Base-by-base conservation (phyloP, 2,113 vertebrate genomes). In the Lophotis ruficrista region DNA sequence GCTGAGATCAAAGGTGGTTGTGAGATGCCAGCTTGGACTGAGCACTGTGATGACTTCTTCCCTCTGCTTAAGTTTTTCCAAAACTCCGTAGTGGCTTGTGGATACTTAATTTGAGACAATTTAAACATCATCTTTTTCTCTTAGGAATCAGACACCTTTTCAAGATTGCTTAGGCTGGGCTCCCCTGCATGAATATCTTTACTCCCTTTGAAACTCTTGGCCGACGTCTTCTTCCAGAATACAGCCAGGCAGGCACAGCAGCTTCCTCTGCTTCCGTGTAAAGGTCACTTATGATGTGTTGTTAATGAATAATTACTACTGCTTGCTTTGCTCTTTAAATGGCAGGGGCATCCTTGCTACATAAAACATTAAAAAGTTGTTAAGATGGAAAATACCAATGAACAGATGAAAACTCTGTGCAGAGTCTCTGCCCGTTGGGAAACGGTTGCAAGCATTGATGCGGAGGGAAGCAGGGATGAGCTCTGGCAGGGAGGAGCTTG, bases 221-320 rank as follows among this genome's bases (percentile, higher is more conserved):
- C 66, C 68, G 27, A 13, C 12, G 4, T 85, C 75, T 57, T 83
- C 76, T 75, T 82, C 43, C 76, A 82, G 48, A 78, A 65, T 50
- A 43, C 28, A 83, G 38, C 20, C 1, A 5, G 37, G 47, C 70
- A 78, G 48, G 80, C 80, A 69, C 2, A 0, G 17, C 3, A 3
- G 50, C 65, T 72, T 89, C 62, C 91, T 93, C 80, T 71, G 47
- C 89, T 92, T 84, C 73, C 61, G 37, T 33, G 41, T 87, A 94
- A 94, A 96, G 80, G 90, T 93, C 89, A 69, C 45, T 93, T 81
- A 89, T 37, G 80, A 89, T 95, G 80, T 92, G 89, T 72, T 92
- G 73, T 91, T 96, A 93, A 90, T 95, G 90, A 87, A 90, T 96
- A 94, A 95, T 95, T 91, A 76, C 83, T 87, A 28, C 48, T 78